These are phyloP conservation scores for Ephydatia muelleri DNA, from an alignment of 37 sponge, comb jelly and placozoan genomes.

Conservation along the genomic window DNA sequence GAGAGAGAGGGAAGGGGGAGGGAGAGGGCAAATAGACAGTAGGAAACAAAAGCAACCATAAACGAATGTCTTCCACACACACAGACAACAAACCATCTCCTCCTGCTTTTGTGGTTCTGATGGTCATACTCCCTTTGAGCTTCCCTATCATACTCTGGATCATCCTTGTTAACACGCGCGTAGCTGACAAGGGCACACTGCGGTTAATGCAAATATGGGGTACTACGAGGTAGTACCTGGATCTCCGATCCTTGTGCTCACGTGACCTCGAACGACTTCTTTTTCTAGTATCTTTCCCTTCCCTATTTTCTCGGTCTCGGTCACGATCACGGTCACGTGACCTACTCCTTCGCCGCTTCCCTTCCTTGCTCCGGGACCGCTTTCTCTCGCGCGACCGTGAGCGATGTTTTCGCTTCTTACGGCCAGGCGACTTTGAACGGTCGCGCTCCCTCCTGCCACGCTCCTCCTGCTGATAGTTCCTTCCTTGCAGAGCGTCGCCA, in stretches of 20 bases:
- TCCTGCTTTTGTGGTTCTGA: slow-evolving; percentile 43
- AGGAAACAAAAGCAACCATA: background rate
- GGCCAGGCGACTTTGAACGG: too few species aligned
- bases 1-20: background rate
- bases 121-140: background rate
- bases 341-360: slow-evolving; percentile 18
- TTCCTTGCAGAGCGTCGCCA: too few species aligned
- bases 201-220: too few species aligned
- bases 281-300: slow-evolving; percentile 12
- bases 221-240: background rate
- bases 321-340: too few species aligned
- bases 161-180: slow-evolving; percentile 1
- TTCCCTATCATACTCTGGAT: background rate
- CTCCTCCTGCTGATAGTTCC: too few species aligned
- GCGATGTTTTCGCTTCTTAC: too few species aligned
- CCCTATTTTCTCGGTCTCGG: slow-evolving; percentile 6
- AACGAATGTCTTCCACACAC: background rate
- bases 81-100: slow-evolving; percentile 20
- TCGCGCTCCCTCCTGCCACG: too few species aligned
- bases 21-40: background rate
- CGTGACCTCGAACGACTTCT: slow-evolving; percentile 27
- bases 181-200: background rate
- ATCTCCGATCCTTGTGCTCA: slow-evolving; percentile 7
- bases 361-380: background rate
- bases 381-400: background rate